A percentile compares a stretch with the other conserved stretches of the same genome.
Evolutionary conservation across 2,797 vertebrate species (phyloP).

Genomic region (Microcaecilia unicolor): DNA sequence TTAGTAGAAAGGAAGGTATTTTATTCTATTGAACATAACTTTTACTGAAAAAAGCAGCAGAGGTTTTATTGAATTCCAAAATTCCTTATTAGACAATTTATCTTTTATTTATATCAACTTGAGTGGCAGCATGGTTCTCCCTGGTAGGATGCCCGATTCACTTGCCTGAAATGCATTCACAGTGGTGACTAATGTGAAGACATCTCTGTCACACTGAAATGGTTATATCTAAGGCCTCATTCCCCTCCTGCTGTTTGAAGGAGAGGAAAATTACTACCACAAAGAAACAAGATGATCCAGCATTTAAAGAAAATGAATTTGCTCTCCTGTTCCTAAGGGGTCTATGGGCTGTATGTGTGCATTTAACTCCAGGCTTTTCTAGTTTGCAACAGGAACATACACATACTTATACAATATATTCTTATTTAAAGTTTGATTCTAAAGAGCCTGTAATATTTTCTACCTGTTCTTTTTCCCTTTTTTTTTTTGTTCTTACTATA

Average conservation of each 20-base stretch:
- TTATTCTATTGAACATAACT: neutral
- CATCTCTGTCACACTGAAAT: constrained; percentile 13
- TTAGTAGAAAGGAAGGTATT: constrained; percentile 1
- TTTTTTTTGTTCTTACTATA: too few relatives aligned
- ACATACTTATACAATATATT: too few relatives aligned
- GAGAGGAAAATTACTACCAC: constrained; percentile 1
- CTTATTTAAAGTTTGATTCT: too few relatives aligned
- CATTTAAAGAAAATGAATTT: constrained; percentile 1
- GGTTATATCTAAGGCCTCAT: constrained; percentile 17
- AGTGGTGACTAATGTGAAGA: constrained; percentile 32
- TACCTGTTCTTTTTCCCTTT: too few relatives aligned
- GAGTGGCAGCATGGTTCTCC: neutral
- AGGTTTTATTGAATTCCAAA: too few relatives aligned
- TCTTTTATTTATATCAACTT: neutral
- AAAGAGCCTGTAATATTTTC: too few relatives aligned
- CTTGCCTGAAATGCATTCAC: constrained; percentile 54
- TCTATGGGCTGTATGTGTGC: neutral
- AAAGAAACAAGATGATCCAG: constrained; percentile 14
- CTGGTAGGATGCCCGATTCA: constrained; percentile 56
- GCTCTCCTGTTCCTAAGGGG: constrained; percentile 8
- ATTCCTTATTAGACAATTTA: neutral
- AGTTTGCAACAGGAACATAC: too few relatives aligned
- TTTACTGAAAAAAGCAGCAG: neutral
- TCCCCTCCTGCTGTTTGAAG: constrained; percentile 4
- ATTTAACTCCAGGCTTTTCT: too few relatives aligned